Evolutionary conservation across 2,888 invertebrate genomes (phyloP), one percentile per base, ranked within the genome.

Genomic region (Leistus spinibarbis): DNA sequence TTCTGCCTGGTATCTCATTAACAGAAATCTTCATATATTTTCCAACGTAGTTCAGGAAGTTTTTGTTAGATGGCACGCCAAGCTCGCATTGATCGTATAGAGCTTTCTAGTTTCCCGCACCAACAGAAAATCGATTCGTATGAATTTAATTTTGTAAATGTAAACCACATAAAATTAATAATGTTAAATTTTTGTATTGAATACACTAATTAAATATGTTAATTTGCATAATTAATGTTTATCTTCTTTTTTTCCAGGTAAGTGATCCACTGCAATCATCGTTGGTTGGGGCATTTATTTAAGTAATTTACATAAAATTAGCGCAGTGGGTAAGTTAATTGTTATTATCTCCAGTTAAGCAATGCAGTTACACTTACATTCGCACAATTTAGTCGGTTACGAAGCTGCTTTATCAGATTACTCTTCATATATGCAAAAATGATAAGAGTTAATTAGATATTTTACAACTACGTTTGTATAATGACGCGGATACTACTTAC

Each of bases 221-320:
- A 24, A 27, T 20, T 3, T 19, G 27, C 57, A 20, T 60, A 60
- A 20, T 22, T 66, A 24, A 70, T 63, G 24, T 60, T 71, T 7
- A 54, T 64, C 57, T 24, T 72, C 27, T 65, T 69, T 72, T 66
- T 64, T 72, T 72, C 57, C 72, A 72, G 72, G 72, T 72, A 72
- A 72, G 72, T 72, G 65, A 66, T 66, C 72, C 56, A 72, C 56
- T 72, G 54, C 63, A 63, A 40, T 10, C 40, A 40, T 40, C 40
- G 10, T 40, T 40, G 13, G 40, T 40, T 40, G 40, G 40, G 40
- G 1, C 40, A 40, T 40, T 40, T 40, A 40, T 4, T 27, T 40
- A 40, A 40, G 40, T 40, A 40, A 40, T 40, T 40, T 40, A 40
- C 40, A 40, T 40, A 40, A 40, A 40, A 10, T 40, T 40, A 10